These are phyloP conservation scores for Chrysolina haemoptera DNA, from an alignment of 2,888 invertebrate species.

Conservation along the genomic window DNA sequence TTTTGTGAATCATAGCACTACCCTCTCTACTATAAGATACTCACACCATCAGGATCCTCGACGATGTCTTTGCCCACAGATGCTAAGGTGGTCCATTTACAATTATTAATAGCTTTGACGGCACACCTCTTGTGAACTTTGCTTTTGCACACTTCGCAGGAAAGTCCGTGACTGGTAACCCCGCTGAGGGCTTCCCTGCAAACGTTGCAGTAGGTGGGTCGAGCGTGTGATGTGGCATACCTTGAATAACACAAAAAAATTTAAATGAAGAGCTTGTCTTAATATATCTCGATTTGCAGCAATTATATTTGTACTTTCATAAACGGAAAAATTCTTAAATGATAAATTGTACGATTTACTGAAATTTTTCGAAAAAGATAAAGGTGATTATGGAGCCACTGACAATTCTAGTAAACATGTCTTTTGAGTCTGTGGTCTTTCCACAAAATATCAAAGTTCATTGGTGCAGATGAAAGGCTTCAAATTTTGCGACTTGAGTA, in stretches of 20 bases:
- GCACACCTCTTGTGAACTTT: constrained; percentile 98
- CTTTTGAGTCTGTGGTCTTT: no score
- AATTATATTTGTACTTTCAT: no score
- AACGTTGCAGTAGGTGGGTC: constrained; percentile 97
- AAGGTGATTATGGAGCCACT: no score
- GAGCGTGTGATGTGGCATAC: constrained; percentile 93
- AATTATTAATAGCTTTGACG: constrained; percentile 91
- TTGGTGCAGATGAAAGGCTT: no score
- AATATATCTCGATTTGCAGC: no score
- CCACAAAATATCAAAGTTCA: no score
- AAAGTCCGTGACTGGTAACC: constrained; percentile 95
- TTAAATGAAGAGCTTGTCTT: neutral
- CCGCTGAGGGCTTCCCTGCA: constrained; percentile 94
- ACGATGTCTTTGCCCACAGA: constrained; percentile 96
- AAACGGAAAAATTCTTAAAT: no score
- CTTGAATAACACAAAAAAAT: constrained; percentile 40
- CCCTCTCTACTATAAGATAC: constrained; percentile 54
- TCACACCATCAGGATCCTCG: constrained; percentile 92
- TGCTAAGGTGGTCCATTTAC: constrained; percentile 98
- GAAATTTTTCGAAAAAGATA: no score
- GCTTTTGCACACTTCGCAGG: constrained; percentile 98
- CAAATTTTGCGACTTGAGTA: no score
- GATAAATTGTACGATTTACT: no score
- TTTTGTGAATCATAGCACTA: no score
- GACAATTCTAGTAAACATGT: no score